A percentile compares a stretch with the other conserved stretches of the same genome.
phyloP scores from a whole-genome alignment of 2,888 invertebrate species.

The Drosophila peninsularis region DNA sequence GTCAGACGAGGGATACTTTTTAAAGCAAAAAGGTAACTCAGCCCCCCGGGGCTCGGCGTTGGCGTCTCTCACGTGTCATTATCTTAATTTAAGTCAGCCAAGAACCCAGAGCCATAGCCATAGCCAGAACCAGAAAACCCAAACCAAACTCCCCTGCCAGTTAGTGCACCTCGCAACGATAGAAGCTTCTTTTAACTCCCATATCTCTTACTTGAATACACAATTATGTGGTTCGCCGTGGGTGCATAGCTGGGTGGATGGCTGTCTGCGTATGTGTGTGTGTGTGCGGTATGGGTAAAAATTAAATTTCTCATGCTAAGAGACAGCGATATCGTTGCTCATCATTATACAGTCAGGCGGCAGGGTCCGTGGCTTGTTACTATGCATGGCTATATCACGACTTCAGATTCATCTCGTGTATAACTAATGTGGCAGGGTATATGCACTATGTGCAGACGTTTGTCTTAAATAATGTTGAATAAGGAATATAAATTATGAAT shows the following conservation, averaged over 20 bases:
- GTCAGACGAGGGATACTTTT: constrained; percentile 24
- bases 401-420: constrained; percentile 60
- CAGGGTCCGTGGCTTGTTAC: constrained; percentile 61
- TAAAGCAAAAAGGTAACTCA: constrained; percentile 38
- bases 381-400: constrained; percentile 62
- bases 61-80: constrained; percentile 72
- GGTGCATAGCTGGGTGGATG: constrained; percentile 15
- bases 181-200: constrained; percentile 69
- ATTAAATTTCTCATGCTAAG: constrained; percentile 74
- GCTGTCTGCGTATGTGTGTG: constrained; percentile 12
- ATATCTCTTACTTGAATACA: constrained; percentile 79
- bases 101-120: constrained; percentile 16
- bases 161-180: constrained; percentile 35
- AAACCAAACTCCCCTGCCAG: constrained; percentile 11
- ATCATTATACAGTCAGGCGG: constrained; percentile 70
- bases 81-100: constrained; percentile 73
- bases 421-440: constrained; percentile 20
- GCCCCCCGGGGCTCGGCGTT: constrained; percentile 20
- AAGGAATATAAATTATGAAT: neutral
- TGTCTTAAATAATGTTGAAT: neutral
- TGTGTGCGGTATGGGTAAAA: constrained; percentile 44
- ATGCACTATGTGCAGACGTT: neutral
- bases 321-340: constrained; percentile 63
- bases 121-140: constrained; percentile 3
- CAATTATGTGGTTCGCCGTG: constrained; percentile 63